A percentile compares a stretch with the other conserved stretches of the same genome.
Evolutionary conservation across 1,140 invertebrate species (phyloP).

Genomic region (Ctenoplectra terminalis): DNA sequence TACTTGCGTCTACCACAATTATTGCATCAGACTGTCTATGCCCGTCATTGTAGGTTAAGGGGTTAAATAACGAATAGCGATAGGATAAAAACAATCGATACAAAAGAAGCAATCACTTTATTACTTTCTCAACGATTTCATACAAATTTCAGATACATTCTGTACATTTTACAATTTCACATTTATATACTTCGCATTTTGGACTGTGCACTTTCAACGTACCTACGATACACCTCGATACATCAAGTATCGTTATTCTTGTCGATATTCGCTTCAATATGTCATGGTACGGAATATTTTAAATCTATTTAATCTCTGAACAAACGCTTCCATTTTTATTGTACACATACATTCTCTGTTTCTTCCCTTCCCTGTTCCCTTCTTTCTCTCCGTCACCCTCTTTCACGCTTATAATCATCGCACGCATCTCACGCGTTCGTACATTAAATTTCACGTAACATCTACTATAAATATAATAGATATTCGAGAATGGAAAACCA

Average conservation of each 20-base stretch:
- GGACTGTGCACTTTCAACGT: conserved; percentile 32
- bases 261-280: conserved; percentile 24
- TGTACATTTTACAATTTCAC: conserved; percentile 59
- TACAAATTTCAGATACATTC: conserved; percentile 62
- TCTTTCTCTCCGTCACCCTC: neutral
- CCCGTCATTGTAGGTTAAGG: too few relatives aligned
- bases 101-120: conserved; percentile 63
- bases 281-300: conserved; percentile 60
- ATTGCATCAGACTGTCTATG: too few relatives aligned
- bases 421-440: neutral
- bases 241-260: conserved; percentile 14
- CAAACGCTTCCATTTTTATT: conserved; percentile 29
- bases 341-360: neutral
- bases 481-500: neutral
- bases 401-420: neutral
- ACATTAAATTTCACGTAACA: neutral
- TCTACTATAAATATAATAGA: neutral
- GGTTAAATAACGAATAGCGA: too few relatives aligned
- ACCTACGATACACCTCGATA: conserved; percentile 8
- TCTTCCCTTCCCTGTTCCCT: neutral
- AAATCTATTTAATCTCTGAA: conserved; percentile 52
- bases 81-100: neutral
- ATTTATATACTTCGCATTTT: conserved; percentile 48
- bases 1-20: too few relatives aligned
- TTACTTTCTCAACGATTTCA: conserved; percentile 63